Percentiles rank a stretch among this genome's conserved stretches.
These are phyloP conservation scores for Incurvaria masculella DNA, from an alignment of 2,888 invertebrate species.

Conservation along the genomic window DNA sequence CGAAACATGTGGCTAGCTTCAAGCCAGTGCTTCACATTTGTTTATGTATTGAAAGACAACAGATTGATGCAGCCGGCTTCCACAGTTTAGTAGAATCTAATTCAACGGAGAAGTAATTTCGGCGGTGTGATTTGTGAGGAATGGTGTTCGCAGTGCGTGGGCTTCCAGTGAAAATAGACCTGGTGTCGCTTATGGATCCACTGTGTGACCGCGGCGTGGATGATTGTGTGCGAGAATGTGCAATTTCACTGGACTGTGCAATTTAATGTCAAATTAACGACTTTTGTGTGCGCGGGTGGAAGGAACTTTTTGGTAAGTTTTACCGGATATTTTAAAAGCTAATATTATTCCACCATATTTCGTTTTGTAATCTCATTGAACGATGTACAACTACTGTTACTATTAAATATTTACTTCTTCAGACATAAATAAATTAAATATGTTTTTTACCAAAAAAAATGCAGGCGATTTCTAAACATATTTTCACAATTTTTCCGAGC, in stretches of 20 bases:
- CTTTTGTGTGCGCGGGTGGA: no score
- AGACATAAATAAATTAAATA: no score
- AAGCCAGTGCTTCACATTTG: constrained; percentile 32
- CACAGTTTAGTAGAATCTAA: constrained; percentile 10
- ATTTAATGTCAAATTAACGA: no score
- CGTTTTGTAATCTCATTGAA: no score
- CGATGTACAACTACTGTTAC: no score
- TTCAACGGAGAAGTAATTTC: neutral
- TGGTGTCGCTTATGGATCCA: neutral
- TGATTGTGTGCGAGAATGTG: neutral
- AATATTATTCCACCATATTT: no score
- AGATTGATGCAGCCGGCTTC: constrained; percentile 48
- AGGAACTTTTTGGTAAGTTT: no score
- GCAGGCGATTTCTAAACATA: no score
- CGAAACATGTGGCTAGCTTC: neutral
- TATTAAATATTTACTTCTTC: no score
- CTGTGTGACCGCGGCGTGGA: neutral
- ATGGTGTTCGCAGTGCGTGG: neutral
- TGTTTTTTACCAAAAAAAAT: no score
- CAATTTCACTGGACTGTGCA: neutral
- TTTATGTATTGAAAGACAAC: constrained; percentile 55
- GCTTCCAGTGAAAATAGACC: neutral
- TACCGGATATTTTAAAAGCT: no score
- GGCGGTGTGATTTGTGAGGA: neutral
- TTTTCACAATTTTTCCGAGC: no score